Evolutionary conservation across 2,888 invertebrate species (phyloP).

Genomic region (Adelognathus sp.): DNA sequence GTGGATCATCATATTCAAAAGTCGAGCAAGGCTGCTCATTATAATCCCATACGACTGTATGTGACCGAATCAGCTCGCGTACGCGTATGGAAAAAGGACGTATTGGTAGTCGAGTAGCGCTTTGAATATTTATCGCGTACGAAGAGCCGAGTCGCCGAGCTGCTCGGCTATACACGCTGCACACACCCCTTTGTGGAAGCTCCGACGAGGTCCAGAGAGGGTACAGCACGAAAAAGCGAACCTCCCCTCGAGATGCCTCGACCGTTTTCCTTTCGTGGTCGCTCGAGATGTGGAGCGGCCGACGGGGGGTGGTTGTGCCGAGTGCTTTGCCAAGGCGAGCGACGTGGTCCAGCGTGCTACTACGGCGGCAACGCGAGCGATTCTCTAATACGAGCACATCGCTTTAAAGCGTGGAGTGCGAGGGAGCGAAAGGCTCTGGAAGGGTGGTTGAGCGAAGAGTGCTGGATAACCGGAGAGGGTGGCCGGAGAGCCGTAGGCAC

Average conservation of each 20-base stretch:
- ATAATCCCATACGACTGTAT: background rate
- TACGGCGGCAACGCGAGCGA: conserved; percentile 41
- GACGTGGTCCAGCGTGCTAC: conserved; percentile 7
- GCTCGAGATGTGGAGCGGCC: conserved; percentile 4
- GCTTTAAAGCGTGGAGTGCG: conserved; percentile 76
- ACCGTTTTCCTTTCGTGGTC: conserved; percentile 36
- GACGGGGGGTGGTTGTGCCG: background rate
- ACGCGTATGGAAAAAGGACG: background rate
- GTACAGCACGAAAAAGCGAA: background rate
- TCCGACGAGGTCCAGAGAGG: background rate
- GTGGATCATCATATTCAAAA: background rate
- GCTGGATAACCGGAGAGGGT: conserved; percentile 54
- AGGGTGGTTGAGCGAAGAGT: conserved; percentile 61
- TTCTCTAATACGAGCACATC: conserved; percentile 74
- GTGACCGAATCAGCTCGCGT: background rate
- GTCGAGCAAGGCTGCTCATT: background rate
- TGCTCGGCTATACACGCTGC: background rate
- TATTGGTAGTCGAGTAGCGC: background rate
- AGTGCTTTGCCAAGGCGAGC: background rate
- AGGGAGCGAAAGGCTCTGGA: conserved; percentile 21
- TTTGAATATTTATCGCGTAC: conserved; percentile 55
- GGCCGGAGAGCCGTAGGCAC: conserved; percentile 51
- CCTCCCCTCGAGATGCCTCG: conserved; percentile 19
- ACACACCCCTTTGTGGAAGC: conserved; percentile 5
- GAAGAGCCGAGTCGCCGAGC: conserved; percentile 25